Evolutionary conservation across 1,140 invertebrate species (phyloP), one percentile per base, ranked within the genome.

Genomic region (Cydia fagiglandana): DNA sequence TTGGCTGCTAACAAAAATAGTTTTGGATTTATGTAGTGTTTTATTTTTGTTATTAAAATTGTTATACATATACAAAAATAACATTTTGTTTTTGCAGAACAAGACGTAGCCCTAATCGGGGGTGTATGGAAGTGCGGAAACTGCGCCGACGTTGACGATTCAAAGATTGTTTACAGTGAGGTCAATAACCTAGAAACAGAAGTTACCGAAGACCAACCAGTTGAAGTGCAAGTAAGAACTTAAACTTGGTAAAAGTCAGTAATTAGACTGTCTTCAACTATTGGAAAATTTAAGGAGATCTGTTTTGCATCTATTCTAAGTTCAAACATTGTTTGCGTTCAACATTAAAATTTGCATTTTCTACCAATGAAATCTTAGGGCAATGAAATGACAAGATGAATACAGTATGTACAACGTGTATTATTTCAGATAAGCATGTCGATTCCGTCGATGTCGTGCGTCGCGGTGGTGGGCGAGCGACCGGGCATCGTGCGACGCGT

Each of bases 61-160:
- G n/a, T n/a, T n/a, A n/a, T n/a, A n/a, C n/a, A n/a, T n/a, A n/a
- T 0, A 30, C 30, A 30, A 30, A 30, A 30, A 30, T 4, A 30
- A 4, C 2, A 30, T 30, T 2, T 38, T n/a, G 2, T 34, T 15
- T 10, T 79, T 81, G 9, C 76, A 82, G 81, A 75, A 9, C 75
- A 80, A n/a, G 76, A 80, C 20, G 83, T 81, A 56, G 24, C 78
- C 1, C 73, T 81, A 50, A 61, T 66, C 15, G 78, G 81, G 7
- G 86, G 86, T 13, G 41, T 82, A 13, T 87, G 86, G 86, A 83
- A 84, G 56, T 87, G 86, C 34, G 86, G 86, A 0, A 75, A 76
- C 20, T 87, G 86, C 61, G 73, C 80, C 0, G 64, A 80, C 13
- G 64, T 83, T n/a, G 61, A 74, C 17, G 80, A 81, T 17, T 70